Conservation (phyloP, 2,113 vertebrate species). For the Pelvicachromis taeniatus region DNA sequence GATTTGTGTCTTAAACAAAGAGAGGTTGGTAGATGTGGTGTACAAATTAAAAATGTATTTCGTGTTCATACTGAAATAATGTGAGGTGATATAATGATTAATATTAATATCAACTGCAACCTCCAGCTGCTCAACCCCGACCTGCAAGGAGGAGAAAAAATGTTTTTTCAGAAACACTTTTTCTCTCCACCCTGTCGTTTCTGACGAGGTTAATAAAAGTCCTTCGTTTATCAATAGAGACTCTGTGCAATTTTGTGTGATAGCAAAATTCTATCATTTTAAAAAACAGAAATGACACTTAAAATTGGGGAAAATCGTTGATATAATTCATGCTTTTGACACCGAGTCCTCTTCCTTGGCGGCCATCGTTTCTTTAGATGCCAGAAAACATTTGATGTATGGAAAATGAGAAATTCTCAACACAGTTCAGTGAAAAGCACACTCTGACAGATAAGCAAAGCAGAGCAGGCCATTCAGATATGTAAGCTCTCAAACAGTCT, state of each 20-base stretch:
- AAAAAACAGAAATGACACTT: background rate
- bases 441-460: background rate
- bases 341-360: background rate
- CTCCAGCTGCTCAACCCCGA: background rate
- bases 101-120: background rate
- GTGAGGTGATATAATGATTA: background rate
- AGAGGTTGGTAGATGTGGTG: background rate
- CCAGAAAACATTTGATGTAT: background rate
- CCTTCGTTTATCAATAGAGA: background rate
- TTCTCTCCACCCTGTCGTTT: background rate
- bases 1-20: background rate
- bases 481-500: background rate
- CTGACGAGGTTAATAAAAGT: background rate
- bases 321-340: background rate
- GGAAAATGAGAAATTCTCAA: background rate
- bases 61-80: background rate
- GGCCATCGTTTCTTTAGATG: background rate
- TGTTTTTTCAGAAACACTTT: background rate
- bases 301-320: background rate
- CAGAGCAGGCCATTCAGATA: background rate
- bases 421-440: background rate
- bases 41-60: background rate
- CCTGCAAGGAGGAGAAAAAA: background rate
- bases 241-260: background rate
- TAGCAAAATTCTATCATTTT: background rate